Base-by-base conservation (phyloP, 2,888 invertebrate genomes). In the Torymus auratus region DNA sequence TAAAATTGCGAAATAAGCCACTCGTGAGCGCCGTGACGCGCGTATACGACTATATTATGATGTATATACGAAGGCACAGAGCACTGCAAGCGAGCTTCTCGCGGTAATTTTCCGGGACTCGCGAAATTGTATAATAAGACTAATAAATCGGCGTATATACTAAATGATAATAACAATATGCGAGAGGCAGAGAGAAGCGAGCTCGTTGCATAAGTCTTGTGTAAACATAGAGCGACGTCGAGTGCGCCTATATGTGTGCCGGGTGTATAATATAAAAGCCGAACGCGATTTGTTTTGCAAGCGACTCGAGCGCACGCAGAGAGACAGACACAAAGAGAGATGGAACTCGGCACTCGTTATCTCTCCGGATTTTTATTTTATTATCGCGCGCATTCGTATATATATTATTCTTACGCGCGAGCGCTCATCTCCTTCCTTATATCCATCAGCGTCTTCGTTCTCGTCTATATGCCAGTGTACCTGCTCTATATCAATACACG, bases 151-250 rank as follows among this genome's bases (percentile, higher is more conserved):
- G 76, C 76, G 65, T 50, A 28, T 73, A 72, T 52, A 65, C 73
- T 68, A 72, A 73, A 80, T 77, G 79, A 82, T 82, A 77, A 80
- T 77, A 77, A 73, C 73, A 82, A 80, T 80, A 78, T 78, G 58
- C 69, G 23, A 50, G 64, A 23, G 64, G n/a, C n/a, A 23, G 74
- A 65, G 64, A 41, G 41, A 41, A 41, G 41, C 7, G 41, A 5
- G 41, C 41, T 41, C 65, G 82, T 80, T 82, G 80, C 80, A 82
- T 80, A 82, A 82, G 78, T 80, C 73, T 82, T 78, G 82, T 80
- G 74, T 78, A 82, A 82, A 82, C 80, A 80, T 68, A 69, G 41
- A 28, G 62, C 75, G 68, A 78, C 75, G 56, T 65, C 76, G 67
- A 61, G 76, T 50, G 60, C 5, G 15, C 61, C 7, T 41, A 5